Evolutionary conservation across 2,113 vertebrate genomes (phyloP), one percentile per base, ranked within the genome.

Genomic region (Phoenicopterus ruber): DNA sequence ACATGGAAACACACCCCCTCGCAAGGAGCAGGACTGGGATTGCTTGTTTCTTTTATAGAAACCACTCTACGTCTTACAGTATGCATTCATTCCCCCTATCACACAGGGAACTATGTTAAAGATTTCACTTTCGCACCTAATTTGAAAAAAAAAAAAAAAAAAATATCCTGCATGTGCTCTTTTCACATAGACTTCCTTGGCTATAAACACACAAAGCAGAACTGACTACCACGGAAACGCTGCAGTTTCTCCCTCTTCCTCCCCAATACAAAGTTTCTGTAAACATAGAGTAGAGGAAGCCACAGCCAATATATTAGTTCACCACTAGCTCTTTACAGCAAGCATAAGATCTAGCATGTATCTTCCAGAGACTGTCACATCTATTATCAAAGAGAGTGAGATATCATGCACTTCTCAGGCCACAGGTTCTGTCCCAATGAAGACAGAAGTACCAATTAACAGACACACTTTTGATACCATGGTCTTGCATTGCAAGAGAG

Each of bases 1-100:
- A 97, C 58, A 96, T 57, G 49, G 93, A 85, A 95, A 96, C 89
- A 96, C 72, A 91, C 78, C 86, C 94, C 92, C 88, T 92, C 82
- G 82, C 66, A 46, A 94, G 80, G 7, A 93, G 38, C 36, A 76
- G 49, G 49, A 82, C 89, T 94, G 54, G 62, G 91, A 76, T 50
- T 58, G 67, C 94, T 87, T 82, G 66, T 87, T 91, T 89, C 81
- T 94, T 95, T 95, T 91, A 93, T 88, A 94, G 88, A 95, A 94
- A 83, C 76, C 72, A 81, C 63, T 92, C 70, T 59, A 34, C 38
- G 61, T 58, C 32, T 62, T n/a, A 74, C 61, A 55, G 34, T 52
- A 38, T 25, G 44, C 25, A 73, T 93, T 82, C 82, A 82, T 76
- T 93, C 49, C 84, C 81, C 47, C n/a, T 86, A 67, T 86, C 61